These are phyloP conservation scores for Barbus barbus DNA, from an alignment of 2,113 vertebrate species.

Conservation along the genomic window DNA sequence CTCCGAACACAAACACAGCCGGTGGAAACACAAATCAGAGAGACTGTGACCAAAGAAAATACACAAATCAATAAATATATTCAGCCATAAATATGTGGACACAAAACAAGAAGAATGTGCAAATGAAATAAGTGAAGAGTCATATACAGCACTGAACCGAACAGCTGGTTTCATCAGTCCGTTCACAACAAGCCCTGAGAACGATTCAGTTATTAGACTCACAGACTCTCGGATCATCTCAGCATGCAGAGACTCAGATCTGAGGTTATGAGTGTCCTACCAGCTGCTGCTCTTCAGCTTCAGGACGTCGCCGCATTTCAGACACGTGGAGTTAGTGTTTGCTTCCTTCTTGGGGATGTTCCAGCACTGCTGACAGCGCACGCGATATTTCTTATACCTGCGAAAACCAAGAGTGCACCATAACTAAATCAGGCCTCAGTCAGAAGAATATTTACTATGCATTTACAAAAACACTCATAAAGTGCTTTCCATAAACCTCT, in stretches of 20 bases:
- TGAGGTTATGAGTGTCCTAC: conserved; percentile 40
- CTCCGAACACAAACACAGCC: background rate
- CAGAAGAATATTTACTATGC: background rate
- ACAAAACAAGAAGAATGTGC: background rate
- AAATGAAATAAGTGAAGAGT: background rate
- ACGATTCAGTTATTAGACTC: too few species aligned
- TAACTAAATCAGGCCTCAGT: background rate
- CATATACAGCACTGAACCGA: background rate
- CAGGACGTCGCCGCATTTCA: conserved; percentile 77
- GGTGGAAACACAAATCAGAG: background rate
- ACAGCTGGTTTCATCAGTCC: background rate
- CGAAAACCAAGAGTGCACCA: background rate
- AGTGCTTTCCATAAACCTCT: background rate
- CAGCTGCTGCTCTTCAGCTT: conserved; percentile 66
- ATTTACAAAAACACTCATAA: too few species aligned
- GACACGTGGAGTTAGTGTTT: conserved; percentile 76
- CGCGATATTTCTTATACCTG: conserved; percentile 91
- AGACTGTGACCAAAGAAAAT: too few species aligned
- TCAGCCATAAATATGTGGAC: background rate
- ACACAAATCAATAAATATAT: background rate
- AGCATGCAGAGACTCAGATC: too few species aligned
- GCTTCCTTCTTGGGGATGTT: conserved; percentile 85
- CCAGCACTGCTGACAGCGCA: conserved; percentile 85
- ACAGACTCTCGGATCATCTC: too few species aligned
- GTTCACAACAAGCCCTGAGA: too few species aligned